Evolutionary conservation across 2,888 invertebrate genomes (phyloP).

Genomic region (Nemapogon koenigi): DNA sequence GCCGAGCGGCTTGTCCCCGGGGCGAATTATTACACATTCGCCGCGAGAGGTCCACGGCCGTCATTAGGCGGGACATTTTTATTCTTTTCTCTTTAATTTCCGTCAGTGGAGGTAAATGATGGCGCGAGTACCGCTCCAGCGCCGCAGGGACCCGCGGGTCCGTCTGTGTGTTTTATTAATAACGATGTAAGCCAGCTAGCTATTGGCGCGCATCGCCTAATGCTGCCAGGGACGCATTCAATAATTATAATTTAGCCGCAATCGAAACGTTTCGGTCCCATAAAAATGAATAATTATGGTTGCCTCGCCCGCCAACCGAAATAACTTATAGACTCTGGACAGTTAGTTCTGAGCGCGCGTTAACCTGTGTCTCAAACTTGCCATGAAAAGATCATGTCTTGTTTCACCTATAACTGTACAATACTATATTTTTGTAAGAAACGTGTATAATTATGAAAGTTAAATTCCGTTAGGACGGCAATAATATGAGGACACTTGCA

Average conservation of each 20-base stretch:
- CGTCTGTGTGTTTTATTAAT: constrained; percentile 32
- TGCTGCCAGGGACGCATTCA: constrained; percentile 22
- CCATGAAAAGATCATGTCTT: too few relatives aligned
- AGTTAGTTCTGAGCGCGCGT: too few relatives aligned
- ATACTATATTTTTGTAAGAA: too few relatives aligned
- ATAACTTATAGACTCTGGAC: constrained; percentile 11
- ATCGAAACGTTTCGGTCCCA: constrained; percentile 20
- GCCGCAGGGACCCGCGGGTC: constrained; percentile 19
- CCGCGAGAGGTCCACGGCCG: constrained; percentile 51
- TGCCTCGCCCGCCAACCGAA: constrained; percentile 8
- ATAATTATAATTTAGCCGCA: constrained; percentile 23
- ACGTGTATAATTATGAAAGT: too few relatives aligned
- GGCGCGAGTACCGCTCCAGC: constrained; percentile 36
- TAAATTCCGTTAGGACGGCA: too few relatives aligned
- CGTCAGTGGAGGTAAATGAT: constrained; percentile 56
- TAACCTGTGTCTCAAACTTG: too few relatives aligned
- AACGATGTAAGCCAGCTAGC: constrained; percentile 23
- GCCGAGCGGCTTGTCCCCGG: constrained; percentile 35
- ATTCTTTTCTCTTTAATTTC: constrained; percentile 61
- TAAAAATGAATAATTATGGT: constrained; percentile 24
- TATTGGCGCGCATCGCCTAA: constrained; percentile 23
- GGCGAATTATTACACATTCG: constrained; percentile 59
- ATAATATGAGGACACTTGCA: too few relatives aligned
- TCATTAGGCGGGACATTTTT: constrained; percentile 59
- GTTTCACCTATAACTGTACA: too few relatives aligned